Evolutionary conservation across 2,113 vertebrate genomes (phyloP), one percentile per base, ranked within the genome.

Genomic region (Motacilla tschutschensis): DNA sequence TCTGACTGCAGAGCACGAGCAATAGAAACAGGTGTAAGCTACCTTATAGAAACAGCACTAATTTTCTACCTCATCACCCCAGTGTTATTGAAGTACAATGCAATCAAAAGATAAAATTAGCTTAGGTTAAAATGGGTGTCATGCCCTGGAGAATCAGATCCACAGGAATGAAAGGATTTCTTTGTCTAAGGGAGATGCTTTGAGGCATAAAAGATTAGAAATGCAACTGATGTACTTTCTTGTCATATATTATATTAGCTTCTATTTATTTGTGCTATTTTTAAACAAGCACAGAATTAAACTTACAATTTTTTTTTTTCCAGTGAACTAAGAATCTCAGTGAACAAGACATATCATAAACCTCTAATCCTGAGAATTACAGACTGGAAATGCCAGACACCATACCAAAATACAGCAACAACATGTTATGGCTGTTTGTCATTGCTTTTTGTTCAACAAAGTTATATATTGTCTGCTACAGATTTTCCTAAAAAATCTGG

Each of bases 261-360:
- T 85, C 73, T 90, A 82, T 55, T 90, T 94, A 87, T 88, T 85
- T 88, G 69, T 87, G 57, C 82, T 92, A 90, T 92, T 94, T 90
- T 93, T 89, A 77, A 88, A 81, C 57, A 66, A 83, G 55, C 18
- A 54, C 41, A 64, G 62, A 89, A 58, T 92, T 90, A 87, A 58
- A 90, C 31, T 79, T 80, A 44, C 10, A 43, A 35, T 43, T 73
- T 89, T 50, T 57, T 65, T 17, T 58, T 65, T 17, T 5, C 25
- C 54, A 66, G 24, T 29, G 84, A 92, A 55, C 21, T 57, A 38
- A 65, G 65, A 83, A 58, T 63, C 57, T 66, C 33, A 62, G 57
- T 43, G 54, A 88, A 54, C 46, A 83, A 84, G 36, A 63, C 2
- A 7, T 53, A 38, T 66, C 50, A 62, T 33, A 88, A 84, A 12